phyloP scores from a whole-genome alignment of 1,140 invertebrate species.

The Cyclina sinensis region DNA sequence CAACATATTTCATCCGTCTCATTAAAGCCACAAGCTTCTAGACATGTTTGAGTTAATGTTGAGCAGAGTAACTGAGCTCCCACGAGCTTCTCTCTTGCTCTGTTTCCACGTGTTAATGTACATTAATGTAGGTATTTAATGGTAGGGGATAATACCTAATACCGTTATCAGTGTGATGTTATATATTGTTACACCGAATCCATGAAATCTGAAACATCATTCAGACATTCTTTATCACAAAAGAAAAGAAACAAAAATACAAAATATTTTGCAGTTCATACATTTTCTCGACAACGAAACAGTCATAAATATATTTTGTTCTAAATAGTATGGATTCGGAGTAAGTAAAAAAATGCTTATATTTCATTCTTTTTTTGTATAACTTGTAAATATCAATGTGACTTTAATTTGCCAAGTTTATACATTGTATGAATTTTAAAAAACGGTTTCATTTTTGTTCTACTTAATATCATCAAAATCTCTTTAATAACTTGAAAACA shows the following conservation, averaged over 20 bases:
- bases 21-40: conserved; percentile 12
- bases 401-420: too few species aligned
- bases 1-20: background rate
- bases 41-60: background rate
- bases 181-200: background rate
- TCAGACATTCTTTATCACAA: conserved; percentile 5
- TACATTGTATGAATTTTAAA: too few species aligned
- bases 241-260: background rate
- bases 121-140: background rate
- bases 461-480: too few species aligned
- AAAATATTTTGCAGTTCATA: too few species aligned
- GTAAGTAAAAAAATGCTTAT: too few species aligned
- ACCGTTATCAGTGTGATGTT: background rate
- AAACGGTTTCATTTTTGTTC: too few species aligned
- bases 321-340: background rate
- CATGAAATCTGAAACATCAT: background rate
- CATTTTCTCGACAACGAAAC: too few species aligned
- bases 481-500: too few species aligned
- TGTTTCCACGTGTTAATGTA: background rate
- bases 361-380: too few species aligned
- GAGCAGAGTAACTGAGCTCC: background rate
- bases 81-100: background rate
- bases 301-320: too few species aligned
- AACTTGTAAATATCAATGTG: too few species aligned
- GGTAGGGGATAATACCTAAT: background rate